Evolutionary conservation across 2,797 vertebrate species (phyloP), one percentile per base, ranked within the genome.

Genomic region (Chelmon rostratus): DNA sequence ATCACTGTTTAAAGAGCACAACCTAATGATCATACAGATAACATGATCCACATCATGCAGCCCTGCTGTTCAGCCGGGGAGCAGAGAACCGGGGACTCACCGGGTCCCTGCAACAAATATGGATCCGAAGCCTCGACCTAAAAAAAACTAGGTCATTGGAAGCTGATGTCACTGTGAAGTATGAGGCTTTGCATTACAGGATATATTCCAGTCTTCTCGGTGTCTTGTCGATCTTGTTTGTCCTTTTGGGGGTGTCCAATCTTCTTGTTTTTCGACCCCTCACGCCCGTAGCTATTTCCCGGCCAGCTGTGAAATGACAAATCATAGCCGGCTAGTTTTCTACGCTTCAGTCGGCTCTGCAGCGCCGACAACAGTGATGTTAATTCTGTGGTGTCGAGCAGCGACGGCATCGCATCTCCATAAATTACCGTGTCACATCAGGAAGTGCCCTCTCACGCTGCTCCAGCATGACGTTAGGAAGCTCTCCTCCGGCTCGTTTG

Each of bases 251-350:
- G 7, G 8, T 37, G 53, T 83, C 80, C 73, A 70, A 19, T 66
- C 42, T 61, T 62, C 50, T 53, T 59, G 65, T 85, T 58, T 77
- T 68, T 74, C 68, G 71, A 42, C 58, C 68, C 78, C 49, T 77
- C 44, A 40, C 35, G 58, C 47, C 52, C 11, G 5, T 10, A 66
- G 81, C 52, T 23, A 33, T 83, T 76, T 68, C 68, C 73, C 68
- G 63, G 56, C 68, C 73, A 66, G 54, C 66, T 85, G 73, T 78
- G 59, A 82, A 84, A 89, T 81, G 73, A 84, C 46, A 83, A 87
- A 89, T 80, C 46, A 61, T 11, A 64, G 68, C 53, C 40, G 44
- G 56, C 64, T 73, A n/a, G 56, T 78, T 86, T 74, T 53, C 59
- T 38, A 18, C 53, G 70, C 76, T 67, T 46, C 18, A 7, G 59